phyloP scores from a whole-genome alignment of 1,140 invertebrate genomes.

The Calephelis nemesis region DNA sequence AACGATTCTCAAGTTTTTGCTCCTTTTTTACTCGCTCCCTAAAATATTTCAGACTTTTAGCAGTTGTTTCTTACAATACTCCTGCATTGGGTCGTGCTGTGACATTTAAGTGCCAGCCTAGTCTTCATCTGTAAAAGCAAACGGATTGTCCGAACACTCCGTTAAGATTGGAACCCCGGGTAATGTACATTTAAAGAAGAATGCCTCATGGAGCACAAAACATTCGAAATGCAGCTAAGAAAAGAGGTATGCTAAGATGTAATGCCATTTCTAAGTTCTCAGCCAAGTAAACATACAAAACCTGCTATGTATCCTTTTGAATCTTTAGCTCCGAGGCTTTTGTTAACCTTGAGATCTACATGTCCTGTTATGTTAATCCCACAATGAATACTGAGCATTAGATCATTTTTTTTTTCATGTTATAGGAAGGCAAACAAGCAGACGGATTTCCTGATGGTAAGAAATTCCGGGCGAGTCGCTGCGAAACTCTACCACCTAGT shows the following conservation, averaged over 20 bases:
- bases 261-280: conserved; percentile 60
- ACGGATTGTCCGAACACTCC: no score
- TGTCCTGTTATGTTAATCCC: conserved; percentile 30
- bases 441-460: no score
- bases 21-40: conserved; percentile 42
- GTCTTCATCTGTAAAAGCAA: no score
- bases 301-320: conserved; percentile 33
- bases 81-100: no score
- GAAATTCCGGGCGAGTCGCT: no score
- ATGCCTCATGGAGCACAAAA: conserved; percentile 49
- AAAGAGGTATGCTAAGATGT: conserved; percentile 45
- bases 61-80: conserved; percentile 48
- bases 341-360: conserved; percentile 25
- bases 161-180: no score
- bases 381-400: conserved; percentile 24
- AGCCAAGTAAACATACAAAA: conserved; percentile 46
- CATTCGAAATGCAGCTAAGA: conserved; percentile 44
- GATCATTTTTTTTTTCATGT: no score
- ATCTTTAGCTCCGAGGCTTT: conserved; percentile 18
- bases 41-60: conserved; percentile 29
- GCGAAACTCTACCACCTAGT: no score
- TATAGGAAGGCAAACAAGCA: no score
- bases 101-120: no score
- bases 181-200: conserved; percentile 39
- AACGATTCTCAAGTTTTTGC: conserved; percentile 42